Evolutionary conservation across 1,140 invertebrate species (phyloP).

Genomic region (Conopomorpha cramerella): DNA sequence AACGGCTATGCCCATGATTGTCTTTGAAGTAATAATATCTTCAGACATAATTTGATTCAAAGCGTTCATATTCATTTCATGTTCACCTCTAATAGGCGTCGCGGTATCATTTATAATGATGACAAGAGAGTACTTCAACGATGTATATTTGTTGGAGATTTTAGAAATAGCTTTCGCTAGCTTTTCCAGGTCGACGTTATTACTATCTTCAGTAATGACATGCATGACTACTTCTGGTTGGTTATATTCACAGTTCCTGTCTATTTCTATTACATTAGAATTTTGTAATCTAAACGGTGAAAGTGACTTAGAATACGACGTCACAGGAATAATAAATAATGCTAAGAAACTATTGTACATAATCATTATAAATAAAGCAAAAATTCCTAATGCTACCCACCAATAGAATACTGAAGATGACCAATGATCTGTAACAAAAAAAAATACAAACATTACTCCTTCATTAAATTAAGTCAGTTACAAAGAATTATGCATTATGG

Average conservation of each 20-base stretch:
- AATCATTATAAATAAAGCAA: conserved; percentile 28
- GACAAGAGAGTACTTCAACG: no score
- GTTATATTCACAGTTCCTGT: background rate
- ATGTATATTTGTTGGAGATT: no score
- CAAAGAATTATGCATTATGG: background rate
- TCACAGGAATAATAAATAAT: conserved; percentile 18
- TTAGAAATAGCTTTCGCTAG: conserved; percentile 8
- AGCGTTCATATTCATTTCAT: background rate
- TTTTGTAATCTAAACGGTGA: no score
- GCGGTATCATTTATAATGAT: conserved; percentile 23
- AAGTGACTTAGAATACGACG: no score
- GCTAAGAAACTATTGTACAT: conserved; percentile 32
- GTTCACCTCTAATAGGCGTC: conserved; percentile 5
- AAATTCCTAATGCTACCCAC: conserved; percentile 41
- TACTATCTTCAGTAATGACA: conserved; percentile 18
- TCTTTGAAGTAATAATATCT: background rate
- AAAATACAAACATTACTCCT: conserved; percentile 2
- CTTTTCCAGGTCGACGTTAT: conserved; percentile 17
- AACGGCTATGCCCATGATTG: conserved; percentile 13
- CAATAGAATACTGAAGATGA: conserved; percentile 28
- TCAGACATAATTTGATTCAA: background rate
- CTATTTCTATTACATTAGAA: conserved; percentile 5
- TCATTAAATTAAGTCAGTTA: background rate
- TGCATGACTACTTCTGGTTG: conserved; percentile 31
- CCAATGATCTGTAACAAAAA: conserved; percentile 35